Base-by-base conservation (phyloP, 2,888 invertebrate genomes). In the Tetragonisca angustula region DNA sequence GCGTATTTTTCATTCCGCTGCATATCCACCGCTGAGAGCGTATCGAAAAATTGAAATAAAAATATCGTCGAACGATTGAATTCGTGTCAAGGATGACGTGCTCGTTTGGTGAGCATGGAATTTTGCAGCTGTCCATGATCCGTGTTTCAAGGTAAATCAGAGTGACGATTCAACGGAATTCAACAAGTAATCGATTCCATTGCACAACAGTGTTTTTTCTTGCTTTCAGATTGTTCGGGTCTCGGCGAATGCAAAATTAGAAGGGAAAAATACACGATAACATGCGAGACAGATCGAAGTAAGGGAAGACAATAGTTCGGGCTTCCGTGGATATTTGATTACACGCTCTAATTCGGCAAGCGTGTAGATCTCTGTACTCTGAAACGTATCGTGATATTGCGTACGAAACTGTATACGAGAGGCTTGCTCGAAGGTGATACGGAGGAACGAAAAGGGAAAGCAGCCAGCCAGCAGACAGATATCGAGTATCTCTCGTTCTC, bases 401-500 rank as follows among this genome's bases (percentile, higher is more conserved):
- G 56, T 11, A 59, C 79, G 86, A 85, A 85, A 81, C 54, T 49
- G 73, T 78, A 78, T 71, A 79, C 79, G 54, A 59, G 50, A 52
- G 70, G 49, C 15, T 21, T 49, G 70, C 65, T 65, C 68, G 81
- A 79, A 73, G 75, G 73, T 62, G 85, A 85, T 85, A 85, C 81
- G 81, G 54, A 75, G 77, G 76, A 79, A 74, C 75, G 83, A 79
- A 87, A 84, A 85, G 85, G 79, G 78, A 87, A 78, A 84, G 82
- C 70, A 54, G 17, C 76, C 43, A 43, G 32, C 68, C 36, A 68
- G 81, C 24, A 21, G 69, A 24, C 70, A 24, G 82, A 83, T 87
- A 85, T 88, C 86, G 84, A 86, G 77, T 88, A 75, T 85, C 86
- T 84, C 77, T 65, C 64, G 86, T 87, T 88, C 88, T 85, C 88